phyloP scores from a whole-genome alignment of 1,140 invertebrate genomes.

The Bombus waltoni region DNA sequence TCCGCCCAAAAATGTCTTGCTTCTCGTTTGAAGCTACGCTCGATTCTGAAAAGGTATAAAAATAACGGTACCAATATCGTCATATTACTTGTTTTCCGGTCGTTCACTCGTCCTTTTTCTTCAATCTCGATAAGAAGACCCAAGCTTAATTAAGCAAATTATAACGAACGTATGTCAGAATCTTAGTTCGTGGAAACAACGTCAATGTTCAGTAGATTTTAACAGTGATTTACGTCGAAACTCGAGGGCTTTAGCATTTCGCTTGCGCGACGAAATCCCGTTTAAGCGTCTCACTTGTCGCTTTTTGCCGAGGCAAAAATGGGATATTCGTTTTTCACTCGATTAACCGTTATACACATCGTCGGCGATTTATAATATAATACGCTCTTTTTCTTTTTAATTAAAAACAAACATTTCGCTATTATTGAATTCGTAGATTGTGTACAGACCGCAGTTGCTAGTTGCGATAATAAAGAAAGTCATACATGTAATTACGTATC shows the following conservation, averaged over 20 bases:
- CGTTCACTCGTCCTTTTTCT: neutral
- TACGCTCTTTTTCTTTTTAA: neutral
- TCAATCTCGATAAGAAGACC: neutral
- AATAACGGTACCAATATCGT: slow-evolving; percentile 19
- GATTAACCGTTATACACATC: neutral
- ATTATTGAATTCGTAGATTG: too few species aligned
- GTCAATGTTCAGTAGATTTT: neutral
- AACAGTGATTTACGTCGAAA: neutral
- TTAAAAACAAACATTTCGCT: too few species aligned
- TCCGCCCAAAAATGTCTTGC: neutral
- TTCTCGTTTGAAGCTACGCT: neutral
- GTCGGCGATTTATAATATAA: neutral
- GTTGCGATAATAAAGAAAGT: too few species aligned
- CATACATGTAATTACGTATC: too few species aligned
- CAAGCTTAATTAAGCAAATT: neutral
- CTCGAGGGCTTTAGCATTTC: neutral
- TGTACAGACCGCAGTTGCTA: too few species aligned
- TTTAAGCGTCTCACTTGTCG: neutral
- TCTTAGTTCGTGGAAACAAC: neutral
- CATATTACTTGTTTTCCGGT: neutral
- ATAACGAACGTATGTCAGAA: too few species aligned
- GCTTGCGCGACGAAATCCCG: neutral
- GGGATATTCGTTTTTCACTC: neutral
- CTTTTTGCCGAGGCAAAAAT: too few species aligned
- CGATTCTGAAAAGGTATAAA: neutral